Evolutionary conservation across 2,888 invertebrate species (phyloP).

Genomic region (Lysandra coridon): DNA sequence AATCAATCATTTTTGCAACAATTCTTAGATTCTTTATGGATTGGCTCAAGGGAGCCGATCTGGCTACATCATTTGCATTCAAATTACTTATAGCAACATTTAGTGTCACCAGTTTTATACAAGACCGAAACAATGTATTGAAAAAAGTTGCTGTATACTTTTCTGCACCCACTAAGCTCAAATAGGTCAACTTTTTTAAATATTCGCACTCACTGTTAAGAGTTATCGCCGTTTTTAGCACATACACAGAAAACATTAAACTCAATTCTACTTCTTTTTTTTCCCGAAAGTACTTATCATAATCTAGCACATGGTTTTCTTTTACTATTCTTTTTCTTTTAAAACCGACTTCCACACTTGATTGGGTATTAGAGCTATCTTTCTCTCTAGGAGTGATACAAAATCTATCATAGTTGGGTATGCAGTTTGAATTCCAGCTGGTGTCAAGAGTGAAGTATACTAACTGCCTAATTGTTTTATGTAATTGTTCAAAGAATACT

Average conservation of each 20-base stretch:
- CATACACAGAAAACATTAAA: conserved; percentile 48
- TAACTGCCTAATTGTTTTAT: conserved; percentile 49
- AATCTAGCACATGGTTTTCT: conserved; percentile 51
- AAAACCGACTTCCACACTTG: conserved; percentile 36
- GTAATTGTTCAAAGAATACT: conserved; percentile 54
- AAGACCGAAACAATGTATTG: conserved; percentile 56
- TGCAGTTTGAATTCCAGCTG: conserved; percentile 36
- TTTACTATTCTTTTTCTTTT: conserved; percentile 51
- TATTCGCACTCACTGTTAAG: conserved; percentile 50
- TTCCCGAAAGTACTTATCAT: conserved; percentile 53
- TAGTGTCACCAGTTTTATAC: conserved; percentile 57
- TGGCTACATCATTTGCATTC: conserved; percentile 49
- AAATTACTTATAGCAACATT: conserved; percentile 51
- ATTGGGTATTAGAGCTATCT: conserved; percentile 25
- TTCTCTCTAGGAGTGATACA: conserved; percentile 44
- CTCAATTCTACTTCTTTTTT: conserved; percentile 50
- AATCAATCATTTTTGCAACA: conserved; percentile 55
- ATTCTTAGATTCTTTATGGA: conserved; percentile 61
- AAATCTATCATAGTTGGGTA: conserved; percentile 50
- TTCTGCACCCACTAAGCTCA: conserved; percentile 56
- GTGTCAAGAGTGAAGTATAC: conserved; percentile 45
- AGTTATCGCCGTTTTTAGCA: conserved; percentile 46
- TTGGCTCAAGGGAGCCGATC: conserved; percentile 50
- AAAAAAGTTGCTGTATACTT: conserved; percentile 58
- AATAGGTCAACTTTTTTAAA: conserved; percentile 61